Conservation (phyloP, 2,888 invertebrate species). For the Tineola bisselliella region DNA sequence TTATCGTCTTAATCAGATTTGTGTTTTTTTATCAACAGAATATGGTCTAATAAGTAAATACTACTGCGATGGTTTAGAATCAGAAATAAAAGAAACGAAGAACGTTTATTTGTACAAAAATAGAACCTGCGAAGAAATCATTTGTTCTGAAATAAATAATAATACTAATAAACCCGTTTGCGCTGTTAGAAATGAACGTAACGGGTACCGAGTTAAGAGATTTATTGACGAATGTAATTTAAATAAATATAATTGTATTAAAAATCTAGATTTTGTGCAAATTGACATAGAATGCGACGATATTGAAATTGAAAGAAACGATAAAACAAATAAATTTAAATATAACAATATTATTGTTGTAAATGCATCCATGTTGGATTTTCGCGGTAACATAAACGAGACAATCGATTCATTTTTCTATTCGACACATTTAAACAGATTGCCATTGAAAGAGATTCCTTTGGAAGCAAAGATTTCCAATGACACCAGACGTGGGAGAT, state of each 20-base stretch:
- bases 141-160: background rate
- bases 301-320: background rate
- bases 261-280: slow-evolving; percentile 24
- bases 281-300: slow-evolving; percentile 35
- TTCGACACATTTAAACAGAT: slow-evolving; percentile 38
- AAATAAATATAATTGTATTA: slow-evolving; percentile 33
- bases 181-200: slow-evolving; percentile 32
- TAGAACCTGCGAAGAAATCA: background rate
- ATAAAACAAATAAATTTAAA: background rate
- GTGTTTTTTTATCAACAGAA: slow-evolving; percentile 19
- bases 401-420: slow-evolving; percentile 46
- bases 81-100: background rate
- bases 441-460: slow-evolving; percentile 31
- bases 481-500: slow-evolving; percentile 29
- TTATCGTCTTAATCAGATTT: too few species aligned
- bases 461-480: slow-evolving; percentile 22
- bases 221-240: slow-evolving; percentile 39
- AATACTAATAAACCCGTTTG: slow-evolving; percentile 27
- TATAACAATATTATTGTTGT: slow-evolving; percentile 30
- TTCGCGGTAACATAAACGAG: slow-evolving; percentile 32
- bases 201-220: slow-evolving; percentile 34
- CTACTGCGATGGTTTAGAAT: slow-evolving; percentile 27
- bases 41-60: slow-evolving; percentile 32
- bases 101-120: background rate
- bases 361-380: slow-evolving; percentile 29